phyloP scores from a whole-genome alignment of 1,140 invertebrate genomes.

The Procambarus virginalis region DNA sequence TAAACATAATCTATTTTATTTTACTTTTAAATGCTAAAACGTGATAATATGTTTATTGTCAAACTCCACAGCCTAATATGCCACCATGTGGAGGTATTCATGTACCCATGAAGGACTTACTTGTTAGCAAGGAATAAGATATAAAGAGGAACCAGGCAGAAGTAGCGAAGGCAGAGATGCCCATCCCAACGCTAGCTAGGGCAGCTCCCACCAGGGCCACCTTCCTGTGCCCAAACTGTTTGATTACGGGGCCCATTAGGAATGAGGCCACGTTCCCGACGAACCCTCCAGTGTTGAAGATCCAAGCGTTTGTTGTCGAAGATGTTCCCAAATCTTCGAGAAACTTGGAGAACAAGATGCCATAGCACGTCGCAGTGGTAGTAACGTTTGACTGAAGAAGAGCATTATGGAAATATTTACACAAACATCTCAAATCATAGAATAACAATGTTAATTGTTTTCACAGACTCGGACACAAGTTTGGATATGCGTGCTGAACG shows the following conservation, averaged over 20 bases:
- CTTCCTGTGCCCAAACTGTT: slow-evolving; percentile 1
- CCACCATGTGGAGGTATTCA: no score
- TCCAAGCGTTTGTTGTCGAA: slow-evolving; percentile 8
- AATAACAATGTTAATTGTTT: no score
- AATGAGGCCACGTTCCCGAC: not conserved
- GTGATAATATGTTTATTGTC: no score
- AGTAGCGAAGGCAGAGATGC: slow-evolving; percentile 8
- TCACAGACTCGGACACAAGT: no score
- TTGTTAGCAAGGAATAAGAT: not conserved
- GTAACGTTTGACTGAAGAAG: not conserved
- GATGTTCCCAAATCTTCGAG: not conserved
- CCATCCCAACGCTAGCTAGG: not conserved
- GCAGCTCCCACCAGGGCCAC: not conserved
- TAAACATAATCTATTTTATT: no score
- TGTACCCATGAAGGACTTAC: not conserved
- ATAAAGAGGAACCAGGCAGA: slow-evolving; percentile 31
- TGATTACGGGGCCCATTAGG: not conserved
- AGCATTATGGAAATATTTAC: not conserved
- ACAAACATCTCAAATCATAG: no score
- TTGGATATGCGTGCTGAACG: no score
- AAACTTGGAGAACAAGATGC: slow-evolving; percentile 36
- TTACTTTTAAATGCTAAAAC: no score
- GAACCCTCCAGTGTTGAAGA: slow-evolving; percentile 6
- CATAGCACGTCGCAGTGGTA: not conserved
- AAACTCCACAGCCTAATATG: no score